Conservation (phyloP, 1,140 invertebrate species). For the Asobara japonica region DNA sequence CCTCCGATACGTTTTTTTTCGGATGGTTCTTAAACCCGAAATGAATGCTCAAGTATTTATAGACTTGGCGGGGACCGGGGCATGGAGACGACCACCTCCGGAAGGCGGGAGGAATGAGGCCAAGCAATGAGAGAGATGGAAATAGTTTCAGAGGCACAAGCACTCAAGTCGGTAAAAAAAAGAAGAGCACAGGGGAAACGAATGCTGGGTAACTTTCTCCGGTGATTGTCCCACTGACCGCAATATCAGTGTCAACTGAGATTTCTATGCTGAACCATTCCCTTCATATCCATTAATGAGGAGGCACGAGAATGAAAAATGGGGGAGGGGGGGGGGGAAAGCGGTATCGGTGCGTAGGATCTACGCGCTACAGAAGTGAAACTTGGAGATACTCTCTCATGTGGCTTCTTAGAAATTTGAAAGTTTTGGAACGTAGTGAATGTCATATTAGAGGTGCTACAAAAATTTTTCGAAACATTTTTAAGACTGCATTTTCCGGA, state of each 20-base stretch:
- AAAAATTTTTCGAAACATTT: no score
- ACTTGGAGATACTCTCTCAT: no score
- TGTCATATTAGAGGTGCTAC: no score
- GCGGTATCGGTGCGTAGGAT: no score
- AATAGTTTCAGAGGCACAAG: slow-evolving; percentile 34
- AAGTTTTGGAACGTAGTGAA: no score
- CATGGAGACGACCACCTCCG: slow-evolving; percentile 34
- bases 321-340: not conserved
- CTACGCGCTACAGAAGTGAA: no score
- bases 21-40: no score
- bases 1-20: no score
- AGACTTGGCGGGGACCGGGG: slow-evolving; percentile 17
- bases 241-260: slow-evolving; percentile 55
- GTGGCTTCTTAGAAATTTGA: no score
- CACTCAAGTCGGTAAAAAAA: slow-evolving; percentile 35
- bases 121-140: slow-evolving; percentile 21
- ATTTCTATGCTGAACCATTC: slow-evolving; percentile 46
- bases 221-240: slow-evolving; percentile 62
- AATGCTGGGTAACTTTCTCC: slow-evolving; percentile 61
- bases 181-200: slow-evolving; percentile 45
- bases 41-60: slow-evolving; percentile 9
- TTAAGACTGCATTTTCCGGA: no score
- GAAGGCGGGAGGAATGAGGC: slow-evolving; percentile 49
- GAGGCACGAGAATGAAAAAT: not conserved
- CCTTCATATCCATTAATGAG: slow-evolving; percentile 7